Conservation (phyloP, 2,888 invertebrate genomes). For the Oligia latruncula region DNA sequence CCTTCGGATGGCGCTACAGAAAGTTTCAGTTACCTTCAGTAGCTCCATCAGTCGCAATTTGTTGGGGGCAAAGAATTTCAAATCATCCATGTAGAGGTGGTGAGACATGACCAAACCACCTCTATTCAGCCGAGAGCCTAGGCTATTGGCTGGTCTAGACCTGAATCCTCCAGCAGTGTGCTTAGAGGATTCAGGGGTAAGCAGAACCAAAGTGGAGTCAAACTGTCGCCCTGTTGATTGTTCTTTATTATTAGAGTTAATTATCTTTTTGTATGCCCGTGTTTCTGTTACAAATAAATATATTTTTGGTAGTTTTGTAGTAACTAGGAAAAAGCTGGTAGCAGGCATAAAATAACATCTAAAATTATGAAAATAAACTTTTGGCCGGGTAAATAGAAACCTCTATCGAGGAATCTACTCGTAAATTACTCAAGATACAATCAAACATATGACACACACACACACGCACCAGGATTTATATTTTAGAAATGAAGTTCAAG, state of each 20-base stretch:
- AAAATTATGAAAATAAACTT: not conserved
- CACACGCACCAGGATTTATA: not conserved
- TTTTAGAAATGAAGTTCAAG: not conserved
- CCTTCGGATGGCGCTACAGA: not conserved
- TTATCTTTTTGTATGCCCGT: not conserved
- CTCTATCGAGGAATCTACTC: not conserved
- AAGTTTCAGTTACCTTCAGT: not conserved
- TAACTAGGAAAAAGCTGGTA: not conserved
- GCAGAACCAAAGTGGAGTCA: not conserved
- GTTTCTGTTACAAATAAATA: not conserved
- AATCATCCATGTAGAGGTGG: not conserved
- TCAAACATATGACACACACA: not conserved
- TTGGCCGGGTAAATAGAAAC: not conserved
- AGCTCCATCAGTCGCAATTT: not conserved
- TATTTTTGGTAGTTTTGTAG: not conserved
- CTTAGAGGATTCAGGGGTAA: not conserved
- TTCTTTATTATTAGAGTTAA: not conserved
- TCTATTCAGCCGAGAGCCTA: not conserved
- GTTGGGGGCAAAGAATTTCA: not conserved
- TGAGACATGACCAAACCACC: not conserved
- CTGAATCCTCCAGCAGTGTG: no score
- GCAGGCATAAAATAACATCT: not conserved
- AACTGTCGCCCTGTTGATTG: not conserved
- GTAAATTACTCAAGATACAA: constrained; percentile 15
- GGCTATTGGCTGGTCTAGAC: no score